Evolutionary conservation across 2,113 vertebrate species (phyloP), one percentile per base, ranked within the genome.

Genomic region (Dermatemys mawii): DNA sequence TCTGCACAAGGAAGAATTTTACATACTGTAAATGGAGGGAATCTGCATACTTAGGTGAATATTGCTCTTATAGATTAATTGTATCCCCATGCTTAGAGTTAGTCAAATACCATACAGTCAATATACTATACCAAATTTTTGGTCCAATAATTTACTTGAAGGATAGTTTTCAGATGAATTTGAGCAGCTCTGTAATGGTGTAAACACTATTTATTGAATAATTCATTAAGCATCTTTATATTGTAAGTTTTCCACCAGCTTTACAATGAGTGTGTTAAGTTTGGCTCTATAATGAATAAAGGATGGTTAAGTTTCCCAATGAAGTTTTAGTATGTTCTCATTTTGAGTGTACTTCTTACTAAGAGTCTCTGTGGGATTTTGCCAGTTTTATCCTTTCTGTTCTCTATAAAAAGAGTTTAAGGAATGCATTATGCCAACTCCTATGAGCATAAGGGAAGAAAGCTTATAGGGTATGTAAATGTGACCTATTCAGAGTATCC

Each of bases 331-430:
- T n/a, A 41, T 70, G 60, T 86, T 5, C 16, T 85, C 76, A 26
- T 48, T 75, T 85, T 94, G 67, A 90, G 22, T 78, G 53, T 78
- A 70, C 78, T 93, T 86, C 60, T 92, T 41, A 84, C 41, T 13
- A 50, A 88, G 73, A 79, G 29, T 38, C 29, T 73, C 3, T 83
- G 46, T 91, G 84, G 73, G 63, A 80, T 73, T 73, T n/a, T 54
- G 35, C 80, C 29, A 1, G 16, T 11, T 86, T 83, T 93, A 4
- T 81, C 82, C 49, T 89, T 17, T 67, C 84, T 87, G 16, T 75
- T 94, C 32, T 55, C 3, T 26, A 4, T 41, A 10, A 90, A 83
- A 41, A 35, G 41, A 41, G 22, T 1, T 46, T 3, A 19, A 60
- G 1, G 35, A 73, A 73, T 81, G 70, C 81, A 75, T 89, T 75